These are phyloP conservation scores for Morone saxatilis DNA, from an alignment of 2,113 vertebrate genomes.

Conservation along the genomic window DNA sequence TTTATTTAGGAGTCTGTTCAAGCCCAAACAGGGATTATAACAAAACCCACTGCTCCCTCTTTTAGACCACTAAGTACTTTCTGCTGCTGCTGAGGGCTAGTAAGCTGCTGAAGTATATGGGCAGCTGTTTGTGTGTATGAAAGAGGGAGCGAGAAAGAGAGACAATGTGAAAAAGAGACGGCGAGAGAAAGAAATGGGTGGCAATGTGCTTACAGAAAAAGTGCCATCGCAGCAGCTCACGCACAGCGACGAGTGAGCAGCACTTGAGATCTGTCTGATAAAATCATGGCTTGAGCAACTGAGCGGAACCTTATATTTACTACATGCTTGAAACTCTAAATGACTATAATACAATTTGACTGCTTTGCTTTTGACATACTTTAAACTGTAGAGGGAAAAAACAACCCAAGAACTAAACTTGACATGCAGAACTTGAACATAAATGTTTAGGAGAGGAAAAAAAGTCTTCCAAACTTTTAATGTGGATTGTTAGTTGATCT, in stretches of 20 bases:
- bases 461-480: neutral
- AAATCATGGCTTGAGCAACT: slow-evolving; percentile 19
- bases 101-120: slow-evolving; percentile 32
- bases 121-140: slow-evolving; percentile 58
- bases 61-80: slow-evolving; percentile 81
- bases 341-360: neutral
- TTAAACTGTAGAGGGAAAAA: neutral
- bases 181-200: neutral
- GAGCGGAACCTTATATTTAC: slow-evolving; percentile 23
- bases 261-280: slow-evolving; percentile 46
- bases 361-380: neutral
- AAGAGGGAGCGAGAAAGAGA: neutral
- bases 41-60: slow-evolving; percentile 65
- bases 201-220: slow-evolving; percentile 34
- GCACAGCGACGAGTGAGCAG: slow-evolving; percentile 34
- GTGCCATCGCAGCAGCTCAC: slow-evolving; percentile 79
- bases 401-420: neutral
- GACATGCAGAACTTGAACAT: neutral
- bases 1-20: slow-evolving; percentile 73
- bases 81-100: slow-evolving; percentile 57
- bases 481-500: neutral
- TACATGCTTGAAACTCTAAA: slow-evolving; percentile 6
- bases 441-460: neutral
- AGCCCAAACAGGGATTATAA: slow-evolving; percentile 76
- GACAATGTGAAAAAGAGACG: neutral